Percentiles rank a stretch among this genome's conserved stretches.
Evolutionary conservation across 2,113 vertebrate species (phyloP).

Genomic region (Cyrtonyx montezumae): DNA sequence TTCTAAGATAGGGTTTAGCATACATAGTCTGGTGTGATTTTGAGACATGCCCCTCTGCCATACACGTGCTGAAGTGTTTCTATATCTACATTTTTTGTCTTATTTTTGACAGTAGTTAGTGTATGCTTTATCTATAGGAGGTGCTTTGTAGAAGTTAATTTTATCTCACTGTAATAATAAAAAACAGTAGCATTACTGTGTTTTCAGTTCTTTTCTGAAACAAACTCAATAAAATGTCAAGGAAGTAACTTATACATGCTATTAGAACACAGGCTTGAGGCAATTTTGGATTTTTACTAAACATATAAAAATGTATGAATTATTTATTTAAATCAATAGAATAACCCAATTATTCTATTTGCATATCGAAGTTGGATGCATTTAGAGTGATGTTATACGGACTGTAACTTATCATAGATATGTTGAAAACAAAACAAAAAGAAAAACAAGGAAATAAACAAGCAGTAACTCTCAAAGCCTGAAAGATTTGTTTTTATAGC

Average conservation of each 20-base stretch:
- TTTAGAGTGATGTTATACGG: not conserved
- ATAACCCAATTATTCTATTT: not conserved
- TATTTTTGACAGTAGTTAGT: not conserved
- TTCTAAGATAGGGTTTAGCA: not conserved
- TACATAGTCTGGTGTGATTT: fast-evolving
- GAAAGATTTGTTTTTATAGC: not conserved
- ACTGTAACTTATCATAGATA: not conserved
- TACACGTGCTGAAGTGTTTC: not conserved
- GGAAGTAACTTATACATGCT: not conserved
- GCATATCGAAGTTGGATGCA: not conserved
- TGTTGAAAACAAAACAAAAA: not conserved
- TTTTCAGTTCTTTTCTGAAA: not conserved
- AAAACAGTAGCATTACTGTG: not conserved
- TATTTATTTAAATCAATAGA: not conserved
- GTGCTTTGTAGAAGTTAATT: not conserved
- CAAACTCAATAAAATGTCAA: not conserved
- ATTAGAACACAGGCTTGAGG: not conserved
- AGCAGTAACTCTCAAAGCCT: not conserved
- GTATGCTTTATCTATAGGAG: not conserved
- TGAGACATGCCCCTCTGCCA: not conserved
- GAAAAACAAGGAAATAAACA: not conserved
- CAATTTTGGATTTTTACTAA: not conserved
- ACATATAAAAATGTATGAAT: not conserved
- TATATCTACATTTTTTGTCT: not conserved
- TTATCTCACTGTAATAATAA: not conserved